Evolutionary conservation across 2,888 invertebrate genomes (phyloP), one percentile per base, ranked within the genome.

Genomic region (Muscina levida): DNA sequence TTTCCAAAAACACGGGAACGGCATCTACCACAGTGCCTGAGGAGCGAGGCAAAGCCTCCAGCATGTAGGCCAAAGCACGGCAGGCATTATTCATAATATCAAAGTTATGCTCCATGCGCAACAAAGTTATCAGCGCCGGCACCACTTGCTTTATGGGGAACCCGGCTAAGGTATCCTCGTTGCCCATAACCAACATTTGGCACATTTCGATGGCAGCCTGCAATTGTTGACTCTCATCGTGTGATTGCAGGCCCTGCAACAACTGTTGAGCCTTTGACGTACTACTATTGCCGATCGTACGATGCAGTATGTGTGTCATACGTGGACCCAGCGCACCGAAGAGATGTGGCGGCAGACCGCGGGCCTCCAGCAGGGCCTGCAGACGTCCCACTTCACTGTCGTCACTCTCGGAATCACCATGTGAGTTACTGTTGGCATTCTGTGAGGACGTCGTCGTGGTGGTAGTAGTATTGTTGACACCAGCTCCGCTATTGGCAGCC

Each of bases 31-130:
- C 98, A 1, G 98, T 96, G 22, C 96, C 95, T 65, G 98, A 97
- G 44, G 98, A 98, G 77, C 99, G 94, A 0, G 99, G 99, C 84
- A 99, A 90, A 0, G 99, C 98, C 91, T 99, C 99, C 94, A 99
- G 95, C 98, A 99, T 98, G 91, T 99, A 99, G 0, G 98, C 98
- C 46, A 99, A 93, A 0, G 99, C 99, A 51, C 99, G 95, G 88
- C 98, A 98, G 0, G 99, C 98, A 90, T 99, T 98, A 89, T 98
- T 98, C 99, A 99, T 99, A 93, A 99, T 98, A 91, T 99, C 99
- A 92, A 99, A 99, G 92, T 99, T 99, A 90, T 99, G 98, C 88
- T 99, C 99, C 93, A 98, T 97, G 68, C 97, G 95, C 22, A 99
- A 93, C 76, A 99, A 91, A 86, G 94, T 95, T 82, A 98, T 97